Base-by-base conservation (phyloP, 2,113 vertebrate genomes). In the Enhydra lutris region DNA sequence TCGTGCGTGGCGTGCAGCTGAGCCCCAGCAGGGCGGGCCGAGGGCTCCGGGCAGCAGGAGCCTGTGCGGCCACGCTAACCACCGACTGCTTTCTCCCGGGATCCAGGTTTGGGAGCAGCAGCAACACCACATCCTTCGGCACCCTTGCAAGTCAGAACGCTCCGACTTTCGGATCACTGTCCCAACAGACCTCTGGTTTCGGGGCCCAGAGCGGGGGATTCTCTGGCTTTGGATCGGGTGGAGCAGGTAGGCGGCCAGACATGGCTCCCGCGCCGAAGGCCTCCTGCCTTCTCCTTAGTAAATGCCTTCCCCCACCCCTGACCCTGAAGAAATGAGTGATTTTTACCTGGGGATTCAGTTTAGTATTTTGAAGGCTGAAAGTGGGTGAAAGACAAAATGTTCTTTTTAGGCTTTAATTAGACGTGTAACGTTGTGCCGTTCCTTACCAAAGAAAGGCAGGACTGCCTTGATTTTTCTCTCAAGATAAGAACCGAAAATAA, bases 91-190 rank as follows among this genome's bases (percentile, higher is more conserved):
- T 79, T 97, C 85, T 97, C 76, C 29, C 85, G n/a, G 26, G 31
- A 94, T 95, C 23, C 98, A 99, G 99, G 89, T 99, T 99, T 80
- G 99, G 99, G 50, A 99, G 99, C 84, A 98, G 99, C 80, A 97
- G 98, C 83, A 99, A 91, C 29, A 99, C 98, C 0, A 99, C 99
- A 0, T 99, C 99, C 0, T 99, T 99, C 10, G 99, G 99, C 31
- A 99, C 98, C 0, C 89, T 99, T 12, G 99, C 99, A 29, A 99
- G 95, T 97, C 99, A 99, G 89, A 99, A 97, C 10, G 89, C 99
- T 0, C 99, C 99, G 0, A 99, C 99, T 0, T 99, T 99, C 6
- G 99, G 99, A 11, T 98, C 97, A 0, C 96, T 99, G 84, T 99
- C 99, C 21, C 99, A 99, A 23, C 99, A 99, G 98, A 96, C 98